Evolutionary conservation across 1,140 invertebrate species (phyloP).

Genomic region (Macrotrachela quadricornifera): DNA sequence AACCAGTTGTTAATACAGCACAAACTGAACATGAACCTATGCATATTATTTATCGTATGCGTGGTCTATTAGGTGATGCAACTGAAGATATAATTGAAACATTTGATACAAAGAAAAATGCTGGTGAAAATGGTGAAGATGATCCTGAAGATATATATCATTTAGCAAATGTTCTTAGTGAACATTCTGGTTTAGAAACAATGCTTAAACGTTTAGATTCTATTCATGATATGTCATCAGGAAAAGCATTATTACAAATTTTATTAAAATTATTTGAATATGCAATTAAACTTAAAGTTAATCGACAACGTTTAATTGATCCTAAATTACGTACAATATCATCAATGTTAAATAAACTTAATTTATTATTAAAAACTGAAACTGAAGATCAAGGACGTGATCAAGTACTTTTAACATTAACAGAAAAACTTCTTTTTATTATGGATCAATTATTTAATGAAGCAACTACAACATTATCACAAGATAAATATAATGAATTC

Average conservation of each 20-base stretch:
- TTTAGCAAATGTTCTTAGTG: slow-evolving; percentile 49
- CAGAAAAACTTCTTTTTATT: slow-evolving; percentile 49
- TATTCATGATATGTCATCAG: slow-evolving; percentile 44
- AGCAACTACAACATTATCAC: slow-evolving; percentile 49
- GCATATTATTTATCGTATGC: slow-evolving; percentile 94
- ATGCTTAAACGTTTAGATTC: slow-evolving; percentile 37
- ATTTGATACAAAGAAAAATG: slow-evolving; percentile 50
- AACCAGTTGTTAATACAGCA: slow-evolving; percentile 14
- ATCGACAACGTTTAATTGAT: slow-evolving; percentile 31
- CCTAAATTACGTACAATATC: slow-evolving; percentile 29
- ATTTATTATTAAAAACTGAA: slow-evolving; percentile 16
- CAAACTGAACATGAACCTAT: slow-evolving; percentile 60
- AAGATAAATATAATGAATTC: slow-evolving; percentile 22
- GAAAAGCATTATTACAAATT: slow-evolving; percentile 56
- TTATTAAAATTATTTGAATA: slow-evolving; percentile 59
- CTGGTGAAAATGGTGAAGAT: slow-evolving; percentile 57
- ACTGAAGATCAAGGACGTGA: slow-evolving; percentile 25
- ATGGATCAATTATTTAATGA: slow-evolving; percentile 77
- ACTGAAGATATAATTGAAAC: slow-evolving; percentile 95
- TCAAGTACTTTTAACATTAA: slow-evolving; percentile 32
- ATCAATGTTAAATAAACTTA: slow-evolving; percentile 29
- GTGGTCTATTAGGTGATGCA: slow-evolving; percentile 80
- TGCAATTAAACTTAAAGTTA: slow-evolving; percentile 46
- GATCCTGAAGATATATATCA: slow-evolving; percentile 69
- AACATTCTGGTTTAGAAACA: slow-evolving; percentile 64